Evolutionary conservation across 2,797 vertebrate genomes (phyloP).

Genomic region (Dicrostonyx torquatus): DNA sequence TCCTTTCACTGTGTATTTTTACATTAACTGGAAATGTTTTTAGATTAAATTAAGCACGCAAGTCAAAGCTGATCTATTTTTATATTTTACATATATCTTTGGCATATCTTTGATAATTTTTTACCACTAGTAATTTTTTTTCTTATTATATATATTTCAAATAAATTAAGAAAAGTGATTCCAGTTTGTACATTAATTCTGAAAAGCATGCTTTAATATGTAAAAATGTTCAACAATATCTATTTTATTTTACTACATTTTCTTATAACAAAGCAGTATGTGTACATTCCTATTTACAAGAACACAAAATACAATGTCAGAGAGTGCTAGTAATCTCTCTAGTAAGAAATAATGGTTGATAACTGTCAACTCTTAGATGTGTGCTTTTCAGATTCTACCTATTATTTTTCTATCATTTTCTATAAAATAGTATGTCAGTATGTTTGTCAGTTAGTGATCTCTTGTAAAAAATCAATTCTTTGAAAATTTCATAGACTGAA

Average conservation of each 20-base stretch:
- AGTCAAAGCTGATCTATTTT: not conserved
- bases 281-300: not conserved
- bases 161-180: not conserved
- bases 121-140: not conserved
- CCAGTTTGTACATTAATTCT: not conserved
- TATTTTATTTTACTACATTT: not conserved
- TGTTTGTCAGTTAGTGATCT: not conserved
- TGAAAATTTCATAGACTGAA: not conserved
- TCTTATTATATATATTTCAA: not conserved
- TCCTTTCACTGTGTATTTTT: conserved; percentile 9
- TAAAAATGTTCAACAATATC: not conserved
- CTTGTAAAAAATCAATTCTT: not conserved
- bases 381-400: not conserved
- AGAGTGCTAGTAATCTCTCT: not conserved
- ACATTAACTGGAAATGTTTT: not conserved
- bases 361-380: not conserved
- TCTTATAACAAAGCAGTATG: not conserved
- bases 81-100: not conserved
- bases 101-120: not conserved
- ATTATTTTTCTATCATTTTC: not conserved
- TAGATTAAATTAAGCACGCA: not conserved
- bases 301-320: not conserved
- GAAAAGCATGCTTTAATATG: not conserved
- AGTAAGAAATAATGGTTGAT: not conserved
- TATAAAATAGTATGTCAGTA: not conserved